Evolutionary conservation across 2,113 vertebrate genomes (phyloP).

Genomic region (Lepisosteus oculatus): DNA sequence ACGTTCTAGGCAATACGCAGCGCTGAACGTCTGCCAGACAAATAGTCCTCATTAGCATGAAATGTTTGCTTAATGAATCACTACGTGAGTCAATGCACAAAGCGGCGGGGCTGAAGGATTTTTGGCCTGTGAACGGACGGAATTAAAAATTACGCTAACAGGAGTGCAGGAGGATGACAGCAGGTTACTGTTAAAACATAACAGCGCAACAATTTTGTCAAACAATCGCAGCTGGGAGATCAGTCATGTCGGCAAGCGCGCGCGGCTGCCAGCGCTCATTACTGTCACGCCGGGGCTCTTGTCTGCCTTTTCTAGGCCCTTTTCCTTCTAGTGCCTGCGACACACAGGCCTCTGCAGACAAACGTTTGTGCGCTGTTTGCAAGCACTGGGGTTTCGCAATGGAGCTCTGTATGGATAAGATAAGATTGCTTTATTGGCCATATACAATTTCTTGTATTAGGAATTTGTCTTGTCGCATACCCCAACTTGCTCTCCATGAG

Average conservation of each 20-base stretch:
- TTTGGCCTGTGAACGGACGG: background rate
- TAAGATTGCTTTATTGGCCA: too few relatives aligned
- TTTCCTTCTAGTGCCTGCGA: background rate
- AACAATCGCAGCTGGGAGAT: constrained; percentile 28
- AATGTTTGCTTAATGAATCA: constrained; percentile 39
- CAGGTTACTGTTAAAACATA: constrained; percentile 24
- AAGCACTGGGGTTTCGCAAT: too few relatives aligned
- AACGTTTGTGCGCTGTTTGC: too few relatives aligned
- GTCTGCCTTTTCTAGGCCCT: background rate
- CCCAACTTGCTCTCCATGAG: too few relatives aligned
- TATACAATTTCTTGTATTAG: too few relatives aligned
- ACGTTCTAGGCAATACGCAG: too few relatives aligned
- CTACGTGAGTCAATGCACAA: constrained; percentile 14
- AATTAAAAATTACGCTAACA: background rate
- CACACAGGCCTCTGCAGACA: background rate
- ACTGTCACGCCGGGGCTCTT: background rate
- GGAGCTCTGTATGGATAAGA: too few relatives aligned
- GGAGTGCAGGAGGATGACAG: constrained; percentile 1
- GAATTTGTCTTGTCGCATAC: too few relatives aligned
- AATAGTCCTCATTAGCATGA: constrained; percentile 26
- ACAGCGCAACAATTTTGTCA: constrained; percentile 33
- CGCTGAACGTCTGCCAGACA: constrained; percentile 1
- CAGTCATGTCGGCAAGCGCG: constrained; percentile 24
- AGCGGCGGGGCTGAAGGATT: constrained; percentile 6
- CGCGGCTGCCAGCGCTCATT: constrained; percentile 23